Percentiles rank a stretch among this genome's conserved stretches.
Evolutionary conservation across 2,113 vertebrate genomes (phyloP).

Genomic region (Trogon surrucura): DNA sequence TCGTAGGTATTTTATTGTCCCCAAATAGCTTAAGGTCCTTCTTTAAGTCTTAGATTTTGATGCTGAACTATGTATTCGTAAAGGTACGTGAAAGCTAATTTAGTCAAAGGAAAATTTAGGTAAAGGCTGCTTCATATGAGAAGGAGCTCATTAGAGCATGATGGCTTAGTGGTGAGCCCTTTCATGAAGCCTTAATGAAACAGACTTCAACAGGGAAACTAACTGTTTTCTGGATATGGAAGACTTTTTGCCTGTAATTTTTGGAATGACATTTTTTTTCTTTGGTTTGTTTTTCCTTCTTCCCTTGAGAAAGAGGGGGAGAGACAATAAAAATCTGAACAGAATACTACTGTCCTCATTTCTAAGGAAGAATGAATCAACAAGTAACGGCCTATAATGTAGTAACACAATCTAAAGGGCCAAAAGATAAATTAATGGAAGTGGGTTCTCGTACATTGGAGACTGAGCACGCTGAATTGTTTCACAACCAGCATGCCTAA

Average conservation of each 20-base stretch:
- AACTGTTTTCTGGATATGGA: not conserved
- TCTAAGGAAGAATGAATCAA: constrained; percentile 12
- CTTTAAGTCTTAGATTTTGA: not conserved
- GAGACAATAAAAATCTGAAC: not conserved
- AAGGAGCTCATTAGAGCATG: not conserved
- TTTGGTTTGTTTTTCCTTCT: not conserved
- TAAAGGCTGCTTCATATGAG: not conserved
- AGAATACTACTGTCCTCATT: not conserved
- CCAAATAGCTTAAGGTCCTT: not conserved
- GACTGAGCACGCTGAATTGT: constrained; percentile 74
- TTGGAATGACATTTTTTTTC: not conserved
- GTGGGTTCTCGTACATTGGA: constrained; percentile 49
- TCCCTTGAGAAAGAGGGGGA: not conserved
- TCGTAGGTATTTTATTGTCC: not conserved
- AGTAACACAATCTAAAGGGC: constrained; percentile 47
- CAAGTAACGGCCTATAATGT: constrained; percentile 28
- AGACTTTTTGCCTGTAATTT: not conserved
- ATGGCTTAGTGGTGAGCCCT: not conserved
- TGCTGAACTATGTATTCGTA: not conserved
- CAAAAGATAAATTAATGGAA: constrained; percentile 76
- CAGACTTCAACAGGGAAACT: not conserved
- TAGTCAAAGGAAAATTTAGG: not conserved
- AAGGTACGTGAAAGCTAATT: not conserved
- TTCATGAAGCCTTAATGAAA: not conserved
- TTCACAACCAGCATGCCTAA: constrained; percentile 75